A percentile compares a stretch with the other conserved stretches of the same genome.
Evolutionary conservation across 2,888 invertebrate species (phyloP).

Genomic region (Drosophila mimetica): DNA sequence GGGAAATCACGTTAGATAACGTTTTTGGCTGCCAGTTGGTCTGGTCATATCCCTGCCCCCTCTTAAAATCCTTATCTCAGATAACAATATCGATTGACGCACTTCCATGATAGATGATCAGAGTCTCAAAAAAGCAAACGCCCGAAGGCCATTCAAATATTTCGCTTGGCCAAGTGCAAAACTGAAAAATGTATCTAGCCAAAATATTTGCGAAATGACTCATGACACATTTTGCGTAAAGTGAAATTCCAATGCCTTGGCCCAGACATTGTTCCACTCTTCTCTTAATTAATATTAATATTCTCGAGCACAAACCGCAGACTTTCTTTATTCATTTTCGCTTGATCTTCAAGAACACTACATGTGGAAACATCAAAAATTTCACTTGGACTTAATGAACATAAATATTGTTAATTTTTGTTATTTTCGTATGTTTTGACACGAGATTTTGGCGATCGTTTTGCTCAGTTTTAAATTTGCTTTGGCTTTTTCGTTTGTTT

Average conservation of each 20-base stretch:
- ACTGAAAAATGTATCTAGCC: background rate
- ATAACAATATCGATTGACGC: slow-evolving; percentile 7
- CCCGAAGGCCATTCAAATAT: slow-evolving; percentile 14
- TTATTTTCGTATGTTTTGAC: slow-evolving; percentile 29
- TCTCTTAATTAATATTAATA: slow-evolving; percentile 35
- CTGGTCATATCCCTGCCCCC: background rate
- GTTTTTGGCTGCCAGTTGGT: slow-evolving; percentile 9
- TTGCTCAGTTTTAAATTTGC: background rate
- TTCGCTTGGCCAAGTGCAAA: slow-evolving; percentile 6
- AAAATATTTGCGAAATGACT: slow-evolving; percentile 12
- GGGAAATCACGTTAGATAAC: slow-evolving; percentile 23
- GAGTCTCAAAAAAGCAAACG: background rate
- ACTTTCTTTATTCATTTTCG: slow-evolving; percentile 10
- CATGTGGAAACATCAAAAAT: slow-evolving; percentile 39
- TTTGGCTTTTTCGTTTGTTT: slow-evolving; percentile 20
- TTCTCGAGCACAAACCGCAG: slow-evolving; percentile 11
- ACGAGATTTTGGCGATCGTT: slow-evolving; percentile 15
- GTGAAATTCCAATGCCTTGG: slow-evolving; percentile 33
- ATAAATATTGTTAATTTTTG: slow-evolving; percentile 51
- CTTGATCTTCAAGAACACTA: slow-evolving; percentile 53
- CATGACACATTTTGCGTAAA: slow-evolving; percentile 21
- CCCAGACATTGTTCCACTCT: slow-evolving; percentile 32
- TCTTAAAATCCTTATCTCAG: slow-evolving; percentile 3
- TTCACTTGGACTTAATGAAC: slow-evolving; percentile 50
- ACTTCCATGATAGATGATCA: background rate